Base-by-base conservation (phyloP, 2,888 invertebrate species). In the Chydorus sphaericus region DNA sequence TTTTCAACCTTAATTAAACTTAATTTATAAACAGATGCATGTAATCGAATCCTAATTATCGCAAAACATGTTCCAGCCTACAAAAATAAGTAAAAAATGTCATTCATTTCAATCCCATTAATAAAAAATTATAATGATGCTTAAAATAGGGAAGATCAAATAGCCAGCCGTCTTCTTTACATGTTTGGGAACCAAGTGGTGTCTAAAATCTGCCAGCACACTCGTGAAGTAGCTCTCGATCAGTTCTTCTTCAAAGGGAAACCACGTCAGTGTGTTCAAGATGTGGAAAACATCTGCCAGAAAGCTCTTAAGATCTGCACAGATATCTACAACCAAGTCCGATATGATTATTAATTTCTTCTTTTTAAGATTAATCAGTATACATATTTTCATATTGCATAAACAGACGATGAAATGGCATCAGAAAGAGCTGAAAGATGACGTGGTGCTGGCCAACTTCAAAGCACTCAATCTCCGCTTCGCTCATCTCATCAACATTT, bases 401-500 rank as follows among this genome's bases (percentile, higher is more conserved):
- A 10, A 14, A 26, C 26, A 44, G 44, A 44, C 44, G 4, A 44
- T 44, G 44, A 23, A 23, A n/a, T 44, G 44, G 44, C 44, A 44
- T 14, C 14, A 2, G 14, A 44, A 26, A 5, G 44, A 44, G 7
- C n/a, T 44, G 16, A 29, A 53, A 26, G 28, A 37, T 3, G n/a
- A 23, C 23, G 14, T 37, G 11, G 26, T 38, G 23, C 36, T 38
- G 28, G 53, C 53, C 11, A 53, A 53, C 28, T 53, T 53, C 6
- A 36, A 26, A 7, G 53, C 53, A 8, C 28, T 53, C 14, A 16
- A 53, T 37, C 11, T 37, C 4, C 53, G 53, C 11, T 14, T 53
- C 6, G 26, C 37, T n/a, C 53, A 53, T 28, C 16, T 53, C 14
- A 53, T 37, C 20, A 38, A 53, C n/a, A 53, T 53, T 38, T 53